Conservation (phyloP, 2,113 vertebrate species). For the Hippoglossus stenolepis region DNA sequence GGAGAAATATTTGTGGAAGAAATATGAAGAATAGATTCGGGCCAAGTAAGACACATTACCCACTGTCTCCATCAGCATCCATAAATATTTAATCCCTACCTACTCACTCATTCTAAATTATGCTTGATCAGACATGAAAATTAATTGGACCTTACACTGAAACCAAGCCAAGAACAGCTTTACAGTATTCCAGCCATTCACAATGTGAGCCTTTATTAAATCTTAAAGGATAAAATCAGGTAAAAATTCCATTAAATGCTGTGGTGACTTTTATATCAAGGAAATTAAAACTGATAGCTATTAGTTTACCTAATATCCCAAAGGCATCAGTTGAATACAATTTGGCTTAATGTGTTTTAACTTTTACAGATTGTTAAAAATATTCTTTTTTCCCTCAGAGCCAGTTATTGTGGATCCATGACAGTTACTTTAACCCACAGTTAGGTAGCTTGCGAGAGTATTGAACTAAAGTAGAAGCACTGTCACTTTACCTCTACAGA, state of each 20-base stretch:
- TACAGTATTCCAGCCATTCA: neutral
- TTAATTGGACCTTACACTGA: neutral
- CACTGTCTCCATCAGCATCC: constrained; percentile 1
- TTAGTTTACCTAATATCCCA: too few relatives aligned
- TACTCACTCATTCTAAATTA: constrained; percentile 1
- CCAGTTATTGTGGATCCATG: too few relatives aligned
- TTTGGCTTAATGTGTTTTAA: too few relatives aligned
- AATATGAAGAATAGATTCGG: neutral
- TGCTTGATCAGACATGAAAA: neutral
- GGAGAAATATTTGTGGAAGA: neutral
- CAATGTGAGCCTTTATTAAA: neutral
- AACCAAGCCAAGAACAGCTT: constrained; percentile 5
- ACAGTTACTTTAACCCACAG: too few relatives aligned
- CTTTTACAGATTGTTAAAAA: too few relatives aligned
- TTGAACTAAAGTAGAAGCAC: too few relatives aligned
- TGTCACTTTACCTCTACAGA: too few relatives aligned
- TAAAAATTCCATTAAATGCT: neutral
- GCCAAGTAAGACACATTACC: neutral
- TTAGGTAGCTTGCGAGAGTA: too few relatives aligned
- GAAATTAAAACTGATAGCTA: too few relatives aligned
- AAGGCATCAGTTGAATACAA: too few relatives aligned
- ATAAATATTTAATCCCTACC: constrained; percentile 1
- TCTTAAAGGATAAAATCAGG: neutral
- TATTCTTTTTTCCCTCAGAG: too few relatives aligned
- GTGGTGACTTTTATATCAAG: too few relatives aligned